Evolutionary conservation across 2,113 vertebrate species (phyloP), one percentile per base, ranked within the genome.

Genomic region (Oceanites oceanicus): DNA sequence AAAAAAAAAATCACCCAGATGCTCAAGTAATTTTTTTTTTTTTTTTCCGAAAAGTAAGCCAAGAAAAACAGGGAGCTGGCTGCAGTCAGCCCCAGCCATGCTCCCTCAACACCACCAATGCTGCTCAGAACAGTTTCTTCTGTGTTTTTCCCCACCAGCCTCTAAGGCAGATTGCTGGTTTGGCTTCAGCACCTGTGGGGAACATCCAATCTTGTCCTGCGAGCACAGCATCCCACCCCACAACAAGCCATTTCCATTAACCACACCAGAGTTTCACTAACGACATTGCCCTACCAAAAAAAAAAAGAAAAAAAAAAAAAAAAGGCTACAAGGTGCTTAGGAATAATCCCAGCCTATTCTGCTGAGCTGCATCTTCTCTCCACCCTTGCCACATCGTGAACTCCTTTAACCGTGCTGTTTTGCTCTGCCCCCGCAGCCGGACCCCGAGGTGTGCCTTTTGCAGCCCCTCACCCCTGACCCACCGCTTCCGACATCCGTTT

Each of bases 401-500:
- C 58, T 58, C 27, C 67, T 74, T 62, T 32, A 50, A 17, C 30
- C 8, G 3, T 8, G n/a, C 76, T 42, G 9, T 14, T 45, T 29
- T 30, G 40, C 73, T 88, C 36, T 79, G 40, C 7, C 55, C 61
- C 75, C 4, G 0, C 1, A 88, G 71, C 14, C 3, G 1, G 58
- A 78, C 25, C 56, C 73, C 0, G 4, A 67, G 81, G 76, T n/a
- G 52, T 8, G 68, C 55, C 85, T 84, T 86, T 75, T 6, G 21
- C 45, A 81, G 87, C 44, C 76, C 36, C 90, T 88, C 81, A 90
- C 74, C 90, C 71, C 56, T 90, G 90, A 90, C 80, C 82, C 83
- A 38, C 8, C 2, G 0, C 67, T 92, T 92, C 82, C 38, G 9
- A n/a, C 74, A 91, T 45, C 86, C 38, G 2, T 21, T 75, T 20